A percentile compares a stretch with the other conserved stretches of the same genome.
Evolutionary conservation across 1,140 invertebrate genomes (phyloP).

Genomic region (Cheumatopsyche charites): DNA sequence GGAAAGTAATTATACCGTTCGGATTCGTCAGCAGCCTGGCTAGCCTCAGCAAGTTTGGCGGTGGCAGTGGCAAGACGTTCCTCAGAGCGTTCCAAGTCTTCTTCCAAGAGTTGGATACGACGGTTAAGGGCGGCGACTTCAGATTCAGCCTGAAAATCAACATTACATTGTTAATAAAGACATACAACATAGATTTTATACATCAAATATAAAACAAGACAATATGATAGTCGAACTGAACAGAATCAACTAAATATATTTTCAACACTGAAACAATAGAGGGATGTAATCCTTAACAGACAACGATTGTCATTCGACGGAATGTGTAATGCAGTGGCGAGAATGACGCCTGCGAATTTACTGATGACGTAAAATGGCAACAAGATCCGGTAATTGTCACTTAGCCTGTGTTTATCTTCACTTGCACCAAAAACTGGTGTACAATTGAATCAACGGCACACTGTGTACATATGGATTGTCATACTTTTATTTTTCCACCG

Average conservation of each 20-base stretch:
- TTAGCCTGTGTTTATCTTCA: no score
- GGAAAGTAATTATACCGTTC: no score
- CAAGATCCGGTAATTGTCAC: conserved; percentile 11
- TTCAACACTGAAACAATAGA: neutral
- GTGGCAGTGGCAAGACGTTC: conserved; percentile 96
- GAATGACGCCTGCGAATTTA: no score
- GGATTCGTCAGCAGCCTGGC: conserved; percentile 98
- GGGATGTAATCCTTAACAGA: neutral
- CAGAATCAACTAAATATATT: neutral
- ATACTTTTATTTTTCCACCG: no score
- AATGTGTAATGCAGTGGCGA: no score
- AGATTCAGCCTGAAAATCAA: conserved; percentile 87
- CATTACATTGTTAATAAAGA: no score
- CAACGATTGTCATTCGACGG: neutral
- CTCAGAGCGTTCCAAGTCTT: conserved; percentile 98
- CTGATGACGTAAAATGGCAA: neutral
- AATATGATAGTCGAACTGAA: neutral
- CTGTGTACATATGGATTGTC: no score
- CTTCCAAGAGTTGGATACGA: conserved; percentile 97
- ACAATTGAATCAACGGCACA: no score
- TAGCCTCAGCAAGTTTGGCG: conserved; percentile 97
- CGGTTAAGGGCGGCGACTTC: conserved; percentile 98
- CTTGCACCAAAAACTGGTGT: no score
- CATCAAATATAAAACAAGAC: neutral
- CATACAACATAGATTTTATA: no score